Conservation (phyloP, 2,888 invertebrate genomes). For the Adelphocoris suturalis region DNA sequence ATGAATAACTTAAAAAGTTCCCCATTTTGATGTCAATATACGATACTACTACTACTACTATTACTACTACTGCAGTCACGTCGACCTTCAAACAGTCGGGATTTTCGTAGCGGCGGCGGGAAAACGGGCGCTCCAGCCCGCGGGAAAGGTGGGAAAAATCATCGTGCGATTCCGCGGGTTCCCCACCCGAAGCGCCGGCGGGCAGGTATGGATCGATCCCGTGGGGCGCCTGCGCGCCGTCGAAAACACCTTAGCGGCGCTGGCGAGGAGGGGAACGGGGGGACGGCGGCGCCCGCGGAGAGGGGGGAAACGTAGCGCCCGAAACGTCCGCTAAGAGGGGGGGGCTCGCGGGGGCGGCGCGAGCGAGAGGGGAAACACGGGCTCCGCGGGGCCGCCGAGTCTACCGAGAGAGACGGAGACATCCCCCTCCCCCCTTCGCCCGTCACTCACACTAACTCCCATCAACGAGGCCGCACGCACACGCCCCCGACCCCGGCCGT, state of each 20-base stretch:
- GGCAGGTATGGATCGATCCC: constrained; percentile 66
- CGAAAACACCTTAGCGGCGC: background rate
- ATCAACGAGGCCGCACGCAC: constrained; percentile 44
- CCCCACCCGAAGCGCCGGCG: constrained; percentile 22
- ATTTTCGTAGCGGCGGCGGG: background rate
- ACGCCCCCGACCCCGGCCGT: constrained; percentile 46
- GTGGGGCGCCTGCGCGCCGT: constrained; percentile 37
- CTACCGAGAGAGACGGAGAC: constrained; percentile 47
- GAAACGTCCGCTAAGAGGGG: background rate
- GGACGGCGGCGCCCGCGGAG: constrained; percentile 61
- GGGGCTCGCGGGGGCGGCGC: constrained; percentile 60
- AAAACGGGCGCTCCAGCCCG: background rate
- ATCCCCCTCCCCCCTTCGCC: constrained; percentile 14
- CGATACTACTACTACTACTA: too few relatives aligned
- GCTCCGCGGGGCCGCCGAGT: background rate
- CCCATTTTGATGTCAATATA: too few relatives aligned
- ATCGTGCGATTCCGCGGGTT: background rate
- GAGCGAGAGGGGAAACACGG: constrained; percentile 66
- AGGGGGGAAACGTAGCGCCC: background rate
- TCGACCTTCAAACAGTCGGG: too few relatives aligned
- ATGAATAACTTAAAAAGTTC: too few relatives aligned
- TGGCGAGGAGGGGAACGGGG: background rate
- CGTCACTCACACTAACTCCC: constrained; percentile 12
- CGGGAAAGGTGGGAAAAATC: constrained; percentile 12
- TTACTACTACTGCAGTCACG: too few relatives aligned